Evolutionary conservation across 2,888 invertebrate genomes (phyloP), one percentile per base, ranked within the genome.

Genomic region (Lithophane semibrunnea): DNA sequence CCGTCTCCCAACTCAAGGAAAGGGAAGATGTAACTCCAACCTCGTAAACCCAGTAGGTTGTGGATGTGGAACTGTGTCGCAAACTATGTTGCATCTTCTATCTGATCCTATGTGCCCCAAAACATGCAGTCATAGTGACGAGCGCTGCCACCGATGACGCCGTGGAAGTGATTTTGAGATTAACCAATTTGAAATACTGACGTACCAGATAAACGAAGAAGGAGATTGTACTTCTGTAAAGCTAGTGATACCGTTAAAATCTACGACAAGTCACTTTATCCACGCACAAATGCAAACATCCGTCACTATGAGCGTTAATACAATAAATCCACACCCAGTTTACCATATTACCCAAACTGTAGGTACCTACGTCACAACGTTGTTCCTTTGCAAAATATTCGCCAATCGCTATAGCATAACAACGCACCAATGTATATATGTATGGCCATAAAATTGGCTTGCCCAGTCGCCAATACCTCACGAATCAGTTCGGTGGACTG

Each of bases 401-500:
- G 37, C 68, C 78, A 70, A 82, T 72, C 64, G 60, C 67, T 78
- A 52, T 67, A 77, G 77, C 77, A 76, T 37, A 82, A 84, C 77
- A 84, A 70, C 63, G 77, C 66, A 77, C 58, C 42, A 65, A 61
- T 65, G 4, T 58, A 54, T 37, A 44, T 37, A 49, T 61, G 75
- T 54, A 9, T 24, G 49, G 63, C 52, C 66, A 75, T 85, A 85
- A 88, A 81, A 85, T 63, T 77, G 74, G 58, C 65, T 65, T 61
- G 65, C 68, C 63, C 37, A 68, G 75, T 60, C 68, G 69, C 77
- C 67, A 65, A 76, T 83, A 75, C 73, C 37, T 81, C 73, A 64
- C 73, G 64, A 71, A 76, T 72, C 74, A 79, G 83, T 77, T 63
- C 82, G 52, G 73, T 74, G 84, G 69, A 77, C 75, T 66, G 2